phyloP scores from a whole-genome alignment of 2,888 invertebrate species.

The Leptopilina myrica region DNA sequence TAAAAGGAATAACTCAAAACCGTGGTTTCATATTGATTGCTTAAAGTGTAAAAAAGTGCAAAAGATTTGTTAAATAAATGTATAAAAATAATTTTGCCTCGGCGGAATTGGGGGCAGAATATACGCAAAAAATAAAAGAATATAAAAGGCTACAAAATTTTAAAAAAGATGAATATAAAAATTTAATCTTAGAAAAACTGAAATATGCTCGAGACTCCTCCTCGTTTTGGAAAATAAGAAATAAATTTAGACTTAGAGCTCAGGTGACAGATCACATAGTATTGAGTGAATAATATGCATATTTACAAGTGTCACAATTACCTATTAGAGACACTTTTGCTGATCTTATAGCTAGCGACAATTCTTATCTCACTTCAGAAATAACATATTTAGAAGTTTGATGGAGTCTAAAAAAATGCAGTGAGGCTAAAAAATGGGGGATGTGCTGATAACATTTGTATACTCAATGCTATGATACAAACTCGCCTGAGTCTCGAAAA shows the following conservation, averaged over 20 bases:
- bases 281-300: neutral
- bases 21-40: too few relatives aligned
- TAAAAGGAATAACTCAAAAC: too few relatives aligned
- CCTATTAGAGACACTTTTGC: neutral
- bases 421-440: slow-evolving; percentile 9
- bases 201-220: too few relatives aligned
- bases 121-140: too few relatives aligned
- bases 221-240: too few relatives aligned
- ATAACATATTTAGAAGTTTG: neutral
- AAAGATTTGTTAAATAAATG: too few relatives aligned
- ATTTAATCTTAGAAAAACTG: too few relatives aligned
- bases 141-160: too few relatives aligned
- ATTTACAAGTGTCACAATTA: neutral
- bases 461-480: neutral
- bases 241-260: slow-evolving; percentile 11
- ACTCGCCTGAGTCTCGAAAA: neutral
- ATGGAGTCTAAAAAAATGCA: neutral
- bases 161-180: too few relatives aligned
- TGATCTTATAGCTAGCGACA: neutral
- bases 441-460: neutral
- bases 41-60: too few relatives aligned
- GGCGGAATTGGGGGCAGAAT: too few relatives aligned
- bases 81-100: too few relatives aligned
- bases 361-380: neutral
- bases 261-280: neutral